Evolutionary conservation across 2,113 vertebrate genomes (phyloP), one percentile per base, ranked within the genome.

Genomic region (Cathartes aura): DNA sequence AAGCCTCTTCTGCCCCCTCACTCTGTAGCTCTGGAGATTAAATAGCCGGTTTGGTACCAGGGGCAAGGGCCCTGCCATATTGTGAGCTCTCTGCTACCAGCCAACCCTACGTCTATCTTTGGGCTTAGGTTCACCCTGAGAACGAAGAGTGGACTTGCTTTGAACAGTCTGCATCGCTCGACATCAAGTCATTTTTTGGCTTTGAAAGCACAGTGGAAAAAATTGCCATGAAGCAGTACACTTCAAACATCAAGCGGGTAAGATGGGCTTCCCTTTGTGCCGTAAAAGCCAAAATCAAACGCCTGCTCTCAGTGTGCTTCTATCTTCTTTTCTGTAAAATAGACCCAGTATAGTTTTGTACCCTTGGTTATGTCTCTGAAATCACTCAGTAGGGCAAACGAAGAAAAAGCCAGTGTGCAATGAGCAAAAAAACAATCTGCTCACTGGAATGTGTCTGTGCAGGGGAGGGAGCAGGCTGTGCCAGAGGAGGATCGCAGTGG

Each of bases 141-240:
- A 99, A 99, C 1, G 99, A 99, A 68, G 98, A 99, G 15, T 99
- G 99, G 99, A 99, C 99, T 1, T 99, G 98, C 96, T 99, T 99
- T 27, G 99, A 99, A 82, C 99, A 99, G 50, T 98, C 98, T 0
- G 99, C 99, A 5, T 99, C 99, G 8, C 98, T 99, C 0, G 99
- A 99, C 93, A 98, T 99, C 93, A 99, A 98, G 47, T 99, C 99
- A 6, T 99, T 99, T 82, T 99, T 99, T 14, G 99, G 99, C 84
- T 99, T 99, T 47, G 99, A 99, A 68, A 99, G 97, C 90, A 98
- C 98, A 0, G 98, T 99, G 96, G 99, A 99, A 72, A 99, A 98
- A 82, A 98, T 99, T 2, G 99, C 99, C 66, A 99, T 99, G 99
- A 99, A 98, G 93, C 99, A 99, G 71, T 99, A 99, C 79, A 99